A percentile compares a stretch with the other conserved stretches of the same genome.
Evolutionary conservation across 2,797 vertebrate genomes (phyloP).

Genomic region (Amazona finschi): DNA sequence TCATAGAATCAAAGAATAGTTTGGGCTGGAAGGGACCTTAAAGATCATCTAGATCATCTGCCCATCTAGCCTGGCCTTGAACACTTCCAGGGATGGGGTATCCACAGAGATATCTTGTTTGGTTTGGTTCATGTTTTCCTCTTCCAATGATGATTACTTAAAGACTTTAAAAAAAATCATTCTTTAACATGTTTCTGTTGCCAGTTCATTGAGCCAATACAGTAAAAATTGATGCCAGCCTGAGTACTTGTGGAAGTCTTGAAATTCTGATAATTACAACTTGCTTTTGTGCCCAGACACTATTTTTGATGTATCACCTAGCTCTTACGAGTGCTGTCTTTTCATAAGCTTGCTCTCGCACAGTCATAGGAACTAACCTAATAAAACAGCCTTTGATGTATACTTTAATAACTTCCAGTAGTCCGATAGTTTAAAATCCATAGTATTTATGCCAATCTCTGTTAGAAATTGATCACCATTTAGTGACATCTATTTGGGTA

Average conservation of each 20-base stretch:
- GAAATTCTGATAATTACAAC: neutral
- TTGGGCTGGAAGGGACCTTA: neutral
- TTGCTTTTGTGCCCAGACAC: neutral
- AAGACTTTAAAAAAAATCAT: neutral
- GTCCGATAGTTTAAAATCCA: neutral
- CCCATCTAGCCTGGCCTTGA: neutral
- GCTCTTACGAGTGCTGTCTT: neutral
- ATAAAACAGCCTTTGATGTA: neutral
- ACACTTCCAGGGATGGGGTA: neutral
- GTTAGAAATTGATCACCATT: neutral
- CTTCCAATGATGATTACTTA: neutral
- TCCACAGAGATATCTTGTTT: neutral
- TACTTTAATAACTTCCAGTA: neutral
- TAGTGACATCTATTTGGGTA: neutral
- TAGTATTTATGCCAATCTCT: neutral
- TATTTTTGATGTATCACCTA: neutral
- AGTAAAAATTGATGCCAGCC: neutral
- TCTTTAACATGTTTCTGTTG: neutral
- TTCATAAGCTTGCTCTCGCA: neutral
- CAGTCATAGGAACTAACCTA: neutral
- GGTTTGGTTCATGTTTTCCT: neutral
- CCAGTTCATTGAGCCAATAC: neutral
- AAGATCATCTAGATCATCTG: neutral
- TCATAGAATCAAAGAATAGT: neutral
- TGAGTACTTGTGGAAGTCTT: neutral